These are phyloP conservation scores for Ramphastos sulfuratus DNA, from an alignment of 2,113 vertebrate genomes.

Conservation along the genomic window DNA sequence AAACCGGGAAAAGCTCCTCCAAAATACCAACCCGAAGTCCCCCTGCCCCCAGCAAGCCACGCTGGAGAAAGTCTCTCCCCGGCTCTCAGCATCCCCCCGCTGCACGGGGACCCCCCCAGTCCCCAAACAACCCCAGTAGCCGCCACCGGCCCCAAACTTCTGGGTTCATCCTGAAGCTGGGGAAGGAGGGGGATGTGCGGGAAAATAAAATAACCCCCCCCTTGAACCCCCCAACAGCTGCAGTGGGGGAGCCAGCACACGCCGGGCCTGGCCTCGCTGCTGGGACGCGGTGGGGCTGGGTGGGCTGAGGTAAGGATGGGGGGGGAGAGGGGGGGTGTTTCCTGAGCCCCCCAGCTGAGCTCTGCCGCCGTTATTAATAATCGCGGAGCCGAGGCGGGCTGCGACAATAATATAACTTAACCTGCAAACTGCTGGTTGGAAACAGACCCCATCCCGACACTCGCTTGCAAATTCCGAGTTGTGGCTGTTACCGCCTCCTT, in stretches of 20 bases:
- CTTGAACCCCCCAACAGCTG: not conserved
- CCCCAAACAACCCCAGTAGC: not conserved
- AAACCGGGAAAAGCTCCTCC: not conserved
- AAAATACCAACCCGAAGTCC: not conserved
- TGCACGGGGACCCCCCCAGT: not conserved
- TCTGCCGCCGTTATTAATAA: conserved; percentile 12
- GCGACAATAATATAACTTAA: conserved; percentile 70
- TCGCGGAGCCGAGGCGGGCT: not conserved
- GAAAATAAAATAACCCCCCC: not conserved
- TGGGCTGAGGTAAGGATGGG: not conserved
- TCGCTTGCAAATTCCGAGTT: conserved; percentile 64
- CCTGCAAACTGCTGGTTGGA: conserved; percentile 91
- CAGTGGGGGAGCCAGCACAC: not conserved
- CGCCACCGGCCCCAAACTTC: not conserved
- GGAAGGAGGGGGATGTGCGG: not conserved
- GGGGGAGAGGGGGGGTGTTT: not conserved
- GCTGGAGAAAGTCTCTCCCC: not conserved
- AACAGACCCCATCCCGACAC: conserved; percentile 86
- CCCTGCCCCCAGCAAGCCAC: not conserved
- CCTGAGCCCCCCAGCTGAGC: not conserved
- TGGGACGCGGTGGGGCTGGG: not conserved
- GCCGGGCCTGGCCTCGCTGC: not conserved
- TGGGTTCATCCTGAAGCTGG: not conserved
- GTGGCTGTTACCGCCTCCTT: conserved; percentile 54
- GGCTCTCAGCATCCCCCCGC: not conserved